These are phyloP conservation scores for Cristatella mucedo DNA, from an alignment of 2,888 invertebrate genomes.

Conservation along the genomic window DNA sequence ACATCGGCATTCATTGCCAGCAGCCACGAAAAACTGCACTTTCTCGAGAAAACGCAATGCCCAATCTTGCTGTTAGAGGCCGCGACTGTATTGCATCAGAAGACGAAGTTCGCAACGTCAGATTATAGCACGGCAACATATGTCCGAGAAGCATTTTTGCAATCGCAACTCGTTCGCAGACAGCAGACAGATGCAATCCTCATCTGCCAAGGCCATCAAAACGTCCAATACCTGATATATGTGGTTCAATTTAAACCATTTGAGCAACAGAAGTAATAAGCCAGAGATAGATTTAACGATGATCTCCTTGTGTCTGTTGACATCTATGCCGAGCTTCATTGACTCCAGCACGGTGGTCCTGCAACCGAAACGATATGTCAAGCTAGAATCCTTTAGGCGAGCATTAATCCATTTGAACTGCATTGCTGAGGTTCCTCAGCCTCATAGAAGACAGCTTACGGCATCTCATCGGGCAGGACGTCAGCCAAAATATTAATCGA, in stretches of 20 bases:
- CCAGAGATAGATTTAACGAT: constrained; percentile 68
- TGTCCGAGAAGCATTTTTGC: neutral
- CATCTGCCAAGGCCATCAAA: no score
- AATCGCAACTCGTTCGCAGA: neutral
- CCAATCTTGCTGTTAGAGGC: no score
- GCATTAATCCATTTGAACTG: no score
- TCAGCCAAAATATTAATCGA: constrained; percentile 96
- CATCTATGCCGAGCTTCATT: constrained; percentile 86
- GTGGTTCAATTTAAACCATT: constrained; percentile 93
- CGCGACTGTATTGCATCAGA: no score
- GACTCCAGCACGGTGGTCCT: constrained; percentile 81
- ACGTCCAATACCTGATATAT: constrained; percentile 61
- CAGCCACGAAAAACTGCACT: no score
- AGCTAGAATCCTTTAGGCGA: neutral
- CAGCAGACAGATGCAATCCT: no score
- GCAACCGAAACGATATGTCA: constrained; percentile 15
- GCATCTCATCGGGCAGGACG: constrained; percentile 91
- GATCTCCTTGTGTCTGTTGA: constrained; percentile 93
- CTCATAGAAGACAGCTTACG: no score
- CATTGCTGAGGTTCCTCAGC: no score
- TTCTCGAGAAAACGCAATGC: no score
- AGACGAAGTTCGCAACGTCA: no score
- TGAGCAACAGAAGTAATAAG: constrained; percentile 67
- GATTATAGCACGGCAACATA: neutral
- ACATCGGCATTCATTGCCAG: no score